Evolutionary conservation across 2,113 vertebrate genomes (phyloP), one percentile per base, ranked within the genome.

Genomic region (Peromyscus californicus): DNA sequence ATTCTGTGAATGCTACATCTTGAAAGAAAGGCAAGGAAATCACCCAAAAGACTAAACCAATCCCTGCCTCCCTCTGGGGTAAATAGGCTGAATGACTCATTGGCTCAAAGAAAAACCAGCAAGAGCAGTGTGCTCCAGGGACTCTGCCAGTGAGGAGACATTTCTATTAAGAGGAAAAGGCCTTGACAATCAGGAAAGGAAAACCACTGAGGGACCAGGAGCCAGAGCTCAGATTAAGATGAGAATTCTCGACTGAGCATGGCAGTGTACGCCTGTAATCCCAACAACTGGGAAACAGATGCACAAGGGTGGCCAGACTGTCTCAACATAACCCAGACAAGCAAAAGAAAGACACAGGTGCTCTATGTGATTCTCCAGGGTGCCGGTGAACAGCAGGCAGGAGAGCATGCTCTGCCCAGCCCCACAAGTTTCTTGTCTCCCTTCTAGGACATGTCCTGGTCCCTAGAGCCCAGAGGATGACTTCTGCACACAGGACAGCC

Each of bases 51-150:
- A 21, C 42, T 21, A 42, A 82, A 16, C 10, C 54, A 45, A 19
- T 78, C 7, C 33, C 36, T 45, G 76, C n/a, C 45, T 82, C 45
- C 48, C n/a, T 67, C 12, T 0, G 24, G 59, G 65, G 54, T 17
- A 72, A 21, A 65, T 3, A 31, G 7, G 57, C 36, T 0, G 1
- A 89, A 33, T 0, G 0, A 63, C 39, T 42, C 19, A 7, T 11
- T 70, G 36, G 57, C 69, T 31, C 24, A 11, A 1, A 42, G 75
- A 79, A 75, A 67, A 69, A 65, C 0, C 0, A 19, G 70, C 51
- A 39, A 51, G 48, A 54, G 57, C 61, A 24, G 82, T 2, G 31
- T 48, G 48, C 57, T 83, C 82, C 31, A 33, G 36, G 5, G 45
- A 21, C 42, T 7, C 2, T 51, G 42, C 42, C 10, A 63, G 61